These are phyloP conservation scores for Lontra canadensis DNA, from an alignment of 2,113 vertebrate genomes.

Conservation along the genomic window DNA sequence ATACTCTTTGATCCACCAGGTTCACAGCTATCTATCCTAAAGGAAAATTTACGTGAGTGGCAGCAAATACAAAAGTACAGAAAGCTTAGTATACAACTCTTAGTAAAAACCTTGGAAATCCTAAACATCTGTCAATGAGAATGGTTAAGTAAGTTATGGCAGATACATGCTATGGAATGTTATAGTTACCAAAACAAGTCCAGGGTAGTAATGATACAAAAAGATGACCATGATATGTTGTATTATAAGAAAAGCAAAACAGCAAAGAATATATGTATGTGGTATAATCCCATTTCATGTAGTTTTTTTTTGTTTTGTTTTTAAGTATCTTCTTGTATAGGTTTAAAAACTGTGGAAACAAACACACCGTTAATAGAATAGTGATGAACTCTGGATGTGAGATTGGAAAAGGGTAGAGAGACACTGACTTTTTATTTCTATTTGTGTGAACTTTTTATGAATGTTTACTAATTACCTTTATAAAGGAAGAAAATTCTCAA, in stretches of 20 bases:
- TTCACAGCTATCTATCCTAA: not conserved
- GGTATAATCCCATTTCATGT: not conserved
- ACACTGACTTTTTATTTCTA: not conserved
- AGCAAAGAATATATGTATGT: not conserved
- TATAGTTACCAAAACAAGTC: not conserved
- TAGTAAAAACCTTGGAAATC: not conserved
- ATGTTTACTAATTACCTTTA: conserved; percentile 46
- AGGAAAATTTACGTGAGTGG: not conserved
- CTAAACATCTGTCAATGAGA: not conserved
- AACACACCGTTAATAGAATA: conserved; percentile 4
- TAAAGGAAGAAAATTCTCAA: conserved; percentile 21
- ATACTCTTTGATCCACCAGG: not conserved
- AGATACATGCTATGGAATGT: not conserved
- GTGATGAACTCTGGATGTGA: conserved; percentile 20
- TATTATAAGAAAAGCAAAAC: not conserved
- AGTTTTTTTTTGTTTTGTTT: not conserved
- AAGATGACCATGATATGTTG: not conserved
- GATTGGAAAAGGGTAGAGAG: not conserved
- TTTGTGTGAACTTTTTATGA: conserved; percentile 16
- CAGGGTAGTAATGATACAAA: not conserved
- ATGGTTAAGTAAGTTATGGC: not conserved
- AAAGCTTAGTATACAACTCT: not conserved
- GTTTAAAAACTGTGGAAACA: not conserved
- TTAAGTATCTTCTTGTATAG: not conserved
- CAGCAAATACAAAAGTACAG: conserved; percentile 7